Evolutionary conservation across 2,888 invertebrate genomes (phyloP).

Genomic region (Ophion ellenae): DNA sequence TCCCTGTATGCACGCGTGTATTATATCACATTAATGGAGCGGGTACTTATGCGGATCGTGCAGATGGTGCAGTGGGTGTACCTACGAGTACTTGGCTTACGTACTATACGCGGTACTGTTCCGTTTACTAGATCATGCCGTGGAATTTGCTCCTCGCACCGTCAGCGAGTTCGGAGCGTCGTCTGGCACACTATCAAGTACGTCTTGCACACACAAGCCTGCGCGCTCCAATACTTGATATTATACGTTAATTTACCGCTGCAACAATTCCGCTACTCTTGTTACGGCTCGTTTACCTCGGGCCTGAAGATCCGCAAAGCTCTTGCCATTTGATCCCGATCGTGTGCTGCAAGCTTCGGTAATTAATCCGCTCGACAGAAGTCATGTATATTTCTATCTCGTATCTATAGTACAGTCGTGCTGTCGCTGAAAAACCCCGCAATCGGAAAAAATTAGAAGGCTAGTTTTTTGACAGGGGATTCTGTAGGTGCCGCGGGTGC

Average conservation of each 20-base stretch:
- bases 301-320: neutral
- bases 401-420: no score
- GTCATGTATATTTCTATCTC: neutral
- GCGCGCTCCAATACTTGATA: constrained; percentile 15
- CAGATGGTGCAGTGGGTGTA: constrained; percentile 52
- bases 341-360: neutral
- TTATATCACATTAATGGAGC: constrained; percentile 41
- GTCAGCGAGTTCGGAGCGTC: constrained; percentile 9
- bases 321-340: constrained; percentile 10
- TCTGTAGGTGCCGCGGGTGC: no score
- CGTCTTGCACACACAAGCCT: constrained; percentile 13
- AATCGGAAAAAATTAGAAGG: no score
- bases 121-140: constrained; percentile 35
- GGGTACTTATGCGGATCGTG: constrained; percentile 53
- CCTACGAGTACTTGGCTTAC: constrained; percentile 40
- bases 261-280: constrained; percentile 10
- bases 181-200: constrained; percentile 44
- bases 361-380: neutral
- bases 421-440: no score
- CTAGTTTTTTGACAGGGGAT: no score
- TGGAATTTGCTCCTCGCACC: constrained; percentile 27
- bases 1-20: neutral
- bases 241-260: constrained; percentile 26
- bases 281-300: neutral
- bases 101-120: constrained; percentile 8